A percentile compares a stretch with the other conserved stretches of the same genome.
Conservation (phyloP, 2,888 invertebrate species). For the Noctua janthe region DNA sequence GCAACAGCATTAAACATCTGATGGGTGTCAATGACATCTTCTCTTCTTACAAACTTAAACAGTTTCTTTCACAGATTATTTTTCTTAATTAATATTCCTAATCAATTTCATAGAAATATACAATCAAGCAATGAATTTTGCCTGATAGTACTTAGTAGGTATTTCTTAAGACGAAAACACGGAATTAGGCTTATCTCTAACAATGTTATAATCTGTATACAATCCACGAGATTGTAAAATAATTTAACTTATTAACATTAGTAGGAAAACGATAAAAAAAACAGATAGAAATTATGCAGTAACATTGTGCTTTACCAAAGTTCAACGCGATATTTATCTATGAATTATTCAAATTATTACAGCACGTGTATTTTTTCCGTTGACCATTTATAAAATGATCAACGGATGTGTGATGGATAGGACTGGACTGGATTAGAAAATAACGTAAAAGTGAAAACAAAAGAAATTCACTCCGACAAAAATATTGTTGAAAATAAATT, state of each 20-base stretch:
- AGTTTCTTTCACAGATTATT: neutral
- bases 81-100: neutral
- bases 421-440: neutral
- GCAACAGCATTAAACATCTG: neutral
- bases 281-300: neutral
- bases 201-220: neutral
- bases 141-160: neutral
- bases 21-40: neutral
- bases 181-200: neutral
- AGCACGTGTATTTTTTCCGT: neutral
- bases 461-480: neutral
- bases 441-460: neutral
- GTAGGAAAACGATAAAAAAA: neutral
- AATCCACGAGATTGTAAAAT: neutral
- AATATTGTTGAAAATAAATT: neutral
- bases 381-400: neutral
- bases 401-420: neutral
- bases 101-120: neutral
- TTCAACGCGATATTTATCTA: neutral
- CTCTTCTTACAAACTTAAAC: neutral
- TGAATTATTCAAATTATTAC: neutral
- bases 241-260: neutral
- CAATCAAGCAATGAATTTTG: neutral
- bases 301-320: neutral
- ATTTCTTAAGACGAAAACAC: neutral